Base-by-base conservation (phyloP, 2,797 vertebrate species). In the Sebastes aleutianus region DNA sequence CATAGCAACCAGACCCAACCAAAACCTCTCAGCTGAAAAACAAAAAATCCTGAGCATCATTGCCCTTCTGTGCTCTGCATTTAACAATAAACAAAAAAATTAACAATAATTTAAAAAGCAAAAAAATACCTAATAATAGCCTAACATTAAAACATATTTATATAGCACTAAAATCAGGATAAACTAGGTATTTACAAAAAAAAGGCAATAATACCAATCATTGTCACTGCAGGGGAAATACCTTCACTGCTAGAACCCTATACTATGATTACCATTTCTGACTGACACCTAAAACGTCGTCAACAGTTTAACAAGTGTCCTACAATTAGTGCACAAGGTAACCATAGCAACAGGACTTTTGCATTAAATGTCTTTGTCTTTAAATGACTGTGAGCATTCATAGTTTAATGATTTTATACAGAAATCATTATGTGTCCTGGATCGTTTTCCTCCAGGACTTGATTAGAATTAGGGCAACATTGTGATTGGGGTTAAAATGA, bases 241-340 rank as follows among this genome's bases (percentile, higher is more conserved):
- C 6, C 0, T 47, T 47, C 43, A 47, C 1, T 0, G 43, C 3
- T 0, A 47, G 1, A 20, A 0, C 43, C 3, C 18, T 50, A 50
- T 18, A 31, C 11, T 11, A 39, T 32, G 29, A 29, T 61, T 20
- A 31, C 5, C 4, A 32, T 29, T 65, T 50, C 18, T 62, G 31
- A 61, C 3, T 27, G 10, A 50, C 13, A 18, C 3, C 5, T 36
- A 18, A 22, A 56, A 39, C 3, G 11, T 34, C 6, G 9, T 65
- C 61, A 39, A 57, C 18, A 5, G 11, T 34, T 63, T 11, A 24
- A 22, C 6, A 59, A 31, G 57, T 11, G 29, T 31, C 6, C n/a
- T 11, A 18, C 0, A 27, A 10, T 72, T n/a, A 29, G 11, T 13
- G 24, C 4, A 29, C 4, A 29, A n/a, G 7, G 10, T 39, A 70